Base-by-base conservation (phyloP, 2,797 vertebrate species). In the Sparidentex hasta region DNA sequence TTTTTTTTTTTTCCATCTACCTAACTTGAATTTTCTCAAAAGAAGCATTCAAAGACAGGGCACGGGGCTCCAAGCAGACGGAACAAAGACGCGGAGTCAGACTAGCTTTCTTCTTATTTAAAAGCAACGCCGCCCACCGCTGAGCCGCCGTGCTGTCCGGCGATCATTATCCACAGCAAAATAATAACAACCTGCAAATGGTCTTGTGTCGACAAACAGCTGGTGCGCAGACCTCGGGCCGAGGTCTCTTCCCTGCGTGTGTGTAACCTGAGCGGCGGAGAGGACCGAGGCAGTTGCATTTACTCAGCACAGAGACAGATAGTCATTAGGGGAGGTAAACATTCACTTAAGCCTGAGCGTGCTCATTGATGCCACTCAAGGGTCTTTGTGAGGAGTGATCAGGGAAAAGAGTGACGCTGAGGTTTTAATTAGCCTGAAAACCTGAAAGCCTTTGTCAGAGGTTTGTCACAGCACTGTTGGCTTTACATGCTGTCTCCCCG, bases 261-360 rank as follows among this genome's bases (percentile, higher is more conserved):
- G 71, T 81, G 65, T 69, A 82, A 76, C 77, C 72, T 61, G 44
- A 87, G 78, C 63, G 66, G 74, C 41, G 27, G 74, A 62, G 78
- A 81, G 75, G 70, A 84, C 51, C 23, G 48, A 86, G 89, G 81
- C 85, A 77, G 81, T 86, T 23, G 76, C 84, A 69, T 93, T 93
- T 92, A 91, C 90, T 93, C 92, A 87, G 83, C 70, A 41, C 78
- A 8, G 73, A 92, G 92, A 93, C 91, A 93, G 93, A 88, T 87
- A 92, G 90, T 94, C 94, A 95, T 95, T 95, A 94, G 85, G 79
- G 90, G 87, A 92, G 91, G 93, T 93, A 94, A 95, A 95, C 92
- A 94, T 93, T 94, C 93, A 90, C 92, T 94, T 94, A 93, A 93
- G 92, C 89, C 82, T 78, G 87, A 91, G 89, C 75, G 73, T 87